Percentiles rank a stretch among this genome's conserved stretches.
Conservation (phyloP, 2,888 invertebrate species). For the Bembecia ichneumoniformis region DNA sequence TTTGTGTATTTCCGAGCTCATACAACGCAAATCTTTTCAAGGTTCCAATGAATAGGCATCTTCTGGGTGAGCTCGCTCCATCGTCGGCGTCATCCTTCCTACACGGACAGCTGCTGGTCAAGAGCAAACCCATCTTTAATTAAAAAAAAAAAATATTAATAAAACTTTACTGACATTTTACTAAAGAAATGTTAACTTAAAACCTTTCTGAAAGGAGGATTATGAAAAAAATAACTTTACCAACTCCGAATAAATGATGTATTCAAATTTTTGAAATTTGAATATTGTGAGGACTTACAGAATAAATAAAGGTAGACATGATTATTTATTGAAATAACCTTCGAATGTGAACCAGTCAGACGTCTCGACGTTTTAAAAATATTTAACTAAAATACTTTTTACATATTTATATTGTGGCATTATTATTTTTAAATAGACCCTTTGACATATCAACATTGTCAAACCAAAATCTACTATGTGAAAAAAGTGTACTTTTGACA, state of each 20-base stretch:
- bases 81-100: too few species aligned
- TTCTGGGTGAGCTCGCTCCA: too few species aligned
- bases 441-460: too few species aligned
- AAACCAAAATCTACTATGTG: too few species aligned
- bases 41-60: too few species aligned
- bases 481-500: too few species aligned
- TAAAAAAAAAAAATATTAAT: too few species aligned
- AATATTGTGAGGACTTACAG: conserved; percentile 31
- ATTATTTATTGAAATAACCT: background rate
- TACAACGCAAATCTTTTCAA: too few species aligned
- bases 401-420: background rate
- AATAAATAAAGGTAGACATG: background rate
- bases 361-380: background rate
- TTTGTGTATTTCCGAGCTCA: too few species aligned
- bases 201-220: conserved; percentile 18
- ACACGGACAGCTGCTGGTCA: too few species aligned
- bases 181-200: background rate
- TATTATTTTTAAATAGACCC: too few species aligned
- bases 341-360: background rate
- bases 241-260: conserved; percentile 34
- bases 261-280: conserved; percentile 40
- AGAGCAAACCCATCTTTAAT: too few species aligned
- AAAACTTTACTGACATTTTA: background rate
- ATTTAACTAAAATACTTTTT: background rate
- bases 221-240: conserved; percentile 34